These are phyloP conservation scores for Adineta ricciae DNA, from an alignment of 2,888 invertebrate species.

Conservation along the genomic window DNA sequence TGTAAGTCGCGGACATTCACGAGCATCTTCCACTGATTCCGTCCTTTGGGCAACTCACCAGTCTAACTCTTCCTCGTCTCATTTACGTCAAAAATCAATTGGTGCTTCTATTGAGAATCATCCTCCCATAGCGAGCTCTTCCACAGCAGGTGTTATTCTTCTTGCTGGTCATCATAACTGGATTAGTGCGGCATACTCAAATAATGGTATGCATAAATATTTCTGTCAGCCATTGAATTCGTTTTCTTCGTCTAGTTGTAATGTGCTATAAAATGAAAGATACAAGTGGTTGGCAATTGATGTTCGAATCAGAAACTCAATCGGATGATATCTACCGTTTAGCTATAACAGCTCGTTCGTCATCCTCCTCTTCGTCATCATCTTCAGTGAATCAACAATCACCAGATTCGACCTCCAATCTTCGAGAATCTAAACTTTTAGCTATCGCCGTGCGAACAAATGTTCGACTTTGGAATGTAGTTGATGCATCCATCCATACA, in stretches of 20 bases:
- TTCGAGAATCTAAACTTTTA: constrained; percentile 7
- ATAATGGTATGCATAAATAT: constrained; percentile 65
- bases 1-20: constrained; percentile 21
- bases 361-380: background rate
- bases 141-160: background rate
- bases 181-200: constrained; percentile 89
- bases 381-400: background rate
- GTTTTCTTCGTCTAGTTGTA: constrained; percentile 22
- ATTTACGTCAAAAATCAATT: background rate
- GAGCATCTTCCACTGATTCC: background rate
- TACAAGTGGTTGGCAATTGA: constrained; percentile 84
- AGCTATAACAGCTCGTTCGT: constrained; percentile 5
- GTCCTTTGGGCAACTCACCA: background rate
- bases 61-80: background rate
- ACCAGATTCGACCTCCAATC: background rate
- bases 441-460: background rate
- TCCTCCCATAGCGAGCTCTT: background rate
- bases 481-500: background rate
- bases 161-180: constrained; percentile 79
- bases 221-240: background rate
- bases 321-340: constrained; percentile 13
- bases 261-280: constrained; percentile 67
- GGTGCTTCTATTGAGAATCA: background rate
- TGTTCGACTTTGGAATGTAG: constrained; percentile 9
- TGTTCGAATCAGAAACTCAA: background rate